Evolutionary conservation across 2,797 vertebrate species (phyloP).

Genomic region (Nyctibius grandis): DNA sequence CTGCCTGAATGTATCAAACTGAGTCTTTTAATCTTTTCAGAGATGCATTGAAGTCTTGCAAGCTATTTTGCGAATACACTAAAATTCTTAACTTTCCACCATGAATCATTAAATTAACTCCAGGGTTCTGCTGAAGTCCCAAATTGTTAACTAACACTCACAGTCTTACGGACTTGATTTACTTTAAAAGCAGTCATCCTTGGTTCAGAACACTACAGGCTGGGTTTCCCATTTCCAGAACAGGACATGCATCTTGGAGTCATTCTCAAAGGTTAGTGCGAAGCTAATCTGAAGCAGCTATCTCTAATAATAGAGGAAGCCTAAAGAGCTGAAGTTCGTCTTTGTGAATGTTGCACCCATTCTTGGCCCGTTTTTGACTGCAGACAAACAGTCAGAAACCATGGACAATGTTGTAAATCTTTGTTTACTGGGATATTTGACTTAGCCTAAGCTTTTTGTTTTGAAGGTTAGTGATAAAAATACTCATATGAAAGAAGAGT

Average conservation of each 20-base stretch:
- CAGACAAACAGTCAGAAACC: not conserved
- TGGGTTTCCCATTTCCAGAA: not conserved
- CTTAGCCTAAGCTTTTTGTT: not conserved
- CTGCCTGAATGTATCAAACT: not conserved
- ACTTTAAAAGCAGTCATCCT: not conserved
- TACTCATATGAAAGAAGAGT: not conserved
- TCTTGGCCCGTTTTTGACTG: not conserved
- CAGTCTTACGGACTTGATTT: fast-evolving
- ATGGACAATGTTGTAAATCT: not conserved
- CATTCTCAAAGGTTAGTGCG: not conserved
- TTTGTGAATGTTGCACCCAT: not conserved
- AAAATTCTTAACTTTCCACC: not conserved
- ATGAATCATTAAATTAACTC: not conserved
- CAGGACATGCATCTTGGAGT: not conserved
- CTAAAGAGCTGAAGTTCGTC: not conserved
- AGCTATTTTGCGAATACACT: fast-evolving
- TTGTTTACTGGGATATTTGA: not conserved
- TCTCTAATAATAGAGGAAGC: not conserved
- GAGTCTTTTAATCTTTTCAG: not conserved
- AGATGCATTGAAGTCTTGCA: not conserved
- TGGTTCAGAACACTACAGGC: not conserved
- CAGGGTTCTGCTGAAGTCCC: not conserved
- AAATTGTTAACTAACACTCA: fast-evolving
- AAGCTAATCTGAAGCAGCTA: not conserved
- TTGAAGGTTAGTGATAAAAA: not conserved